A percentile compares a stretch with the other conserved stretches of the same genome.
Conservation (phyloP, 2,888 invertebrate species). For the Spilarctia lutea region DNA sequence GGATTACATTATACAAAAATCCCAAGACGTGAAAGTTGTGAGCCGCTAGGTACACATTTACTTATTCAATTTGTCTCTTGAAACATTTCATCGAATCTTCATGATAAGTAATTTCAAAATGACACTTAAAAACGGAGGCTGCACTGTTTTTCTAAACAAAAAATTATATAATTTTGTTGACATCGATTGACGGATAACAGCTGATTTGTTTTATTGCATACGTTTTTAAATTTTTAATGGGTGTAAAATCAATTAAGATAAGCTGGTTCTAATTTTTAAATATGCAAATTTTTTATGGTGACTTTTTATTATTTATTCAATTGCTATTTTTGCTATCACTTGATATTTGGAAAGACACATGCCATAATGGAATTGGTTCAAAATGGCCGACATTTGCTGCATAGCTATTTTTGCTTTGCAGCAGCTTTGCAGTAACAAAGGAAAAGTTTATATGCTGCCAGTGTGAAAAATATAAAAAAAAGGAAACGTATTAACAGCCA, state of each 20-base stretch:
- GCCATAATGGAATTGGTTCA: slow-evolving; percentile 76
- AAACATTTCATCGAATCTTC: slow-evolving; percentile 71
- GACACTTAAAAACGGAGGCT: slow-evolving; percentile 80
- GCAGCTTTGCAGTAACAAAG: slow-evolving; percentile 27
- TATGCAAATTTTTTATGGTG: slow-evolving; percentile 59
- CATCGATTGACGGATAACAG: slow-evolving; percentile 87
- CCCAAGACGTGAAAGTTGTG: slow-evolving; percentile 66
- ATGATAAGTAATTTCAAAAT: slow-evolving; percentile 80
- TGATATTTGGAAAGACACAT: slow-evolving; percentile 77
- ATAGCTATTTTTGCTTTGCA: slow-evolving; percentile 16
- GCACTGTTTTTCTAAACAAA: slow-evolving; percentile 86
- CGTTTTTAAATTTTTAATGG: slow-evolving; percentile 71
- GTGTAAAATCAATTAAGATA: slow-evolving; percentile 45
- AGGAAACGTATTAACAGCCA: slow-evolving; percentile 4
- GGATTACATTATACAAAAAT: slow-evolving; percentile 81
- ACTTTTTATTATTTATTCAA: slow-evolving; percentile 53
- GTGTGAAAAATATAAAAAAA: slow-evolving; percentile 56
- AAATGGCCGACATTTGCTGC: slow-evolving; percentile 74
- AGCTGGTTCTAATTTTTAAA: slow-evolving; percentile 55
- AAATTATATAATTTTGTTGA: slow-evolving; percentile 88
- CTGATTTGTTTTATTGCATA: slow-evolving; percentile 85
- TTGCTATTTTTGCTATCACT: slow-evolving; percentile 63
- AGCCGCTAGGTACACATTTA: slow-evolving; percentile 67
- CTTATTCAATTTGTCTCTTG: slow-evolving; percentile 75
- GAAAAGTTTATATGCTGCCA: slow-evolving; percentile 58